These are phyloP conservation scores for Notodonta ziczac DNA, from an alignment of 2,888 invertebrate genomes.

Conservation along the genomic window DNA sequence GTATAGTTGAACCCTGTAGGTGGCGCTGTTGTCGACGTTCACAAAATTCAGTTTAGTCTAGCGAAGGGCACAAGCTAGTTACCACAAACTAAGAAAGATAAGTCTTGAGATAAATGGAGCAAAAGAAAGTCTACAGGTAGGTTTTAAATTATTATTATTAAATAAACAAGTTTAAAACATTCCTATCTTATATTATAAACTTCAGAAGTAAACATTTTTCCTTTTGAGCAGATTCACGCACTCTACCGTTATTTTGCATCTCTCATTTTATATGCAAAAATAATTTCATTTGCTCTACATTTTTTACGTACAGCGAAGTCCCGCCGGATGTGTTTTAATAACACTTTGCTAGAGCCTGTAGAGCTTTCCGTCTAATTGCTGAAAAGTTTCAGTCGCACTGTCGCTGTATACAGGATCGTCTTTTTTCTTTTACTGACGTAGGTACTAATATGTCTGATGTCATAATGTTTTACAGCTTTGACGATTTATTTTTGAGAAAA, in stretches of 20 bases:
- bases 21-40: no score
- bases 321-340: slow-evolving; percentile 44
- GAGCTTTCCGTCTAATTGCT: slow-evolving; percentile 49
- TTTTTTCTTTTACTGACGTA: slow-evolving; percentile 13
- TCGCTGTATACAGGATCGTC: neutral
- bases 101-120: no score
- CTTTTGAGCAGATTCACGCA: slow-evolving; percentile 24
- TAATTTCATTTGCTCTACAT: slow-evolving; percentile 32
- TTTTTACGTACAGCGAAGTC: slow-evolving; percentile 30
- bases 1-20: no score
- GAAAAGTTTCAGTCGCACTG: slow-evolving; percentile 33
- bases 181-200: no score
- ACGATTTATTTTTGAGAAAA: neutral
- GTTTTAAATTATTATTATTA: no score
- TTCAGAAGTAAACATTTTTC: neutral
- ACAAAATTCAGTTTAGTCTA: no score
- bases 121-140: no score
- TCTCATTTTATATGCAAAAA: slow-evolving; percentile 23
- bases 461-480: neutral
- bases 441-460: neutral
- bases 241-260: slow-evolving; percentile 22
- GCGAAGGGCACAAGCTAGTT: no score
- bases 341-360: slow-evolving; percentile 29
- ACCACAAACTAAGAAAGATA: no score
- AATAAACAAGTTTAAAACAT: no score